Conservation (phyloP, 1,140 invertebrate species). For the Macrocentrus cingulum region DNA sequence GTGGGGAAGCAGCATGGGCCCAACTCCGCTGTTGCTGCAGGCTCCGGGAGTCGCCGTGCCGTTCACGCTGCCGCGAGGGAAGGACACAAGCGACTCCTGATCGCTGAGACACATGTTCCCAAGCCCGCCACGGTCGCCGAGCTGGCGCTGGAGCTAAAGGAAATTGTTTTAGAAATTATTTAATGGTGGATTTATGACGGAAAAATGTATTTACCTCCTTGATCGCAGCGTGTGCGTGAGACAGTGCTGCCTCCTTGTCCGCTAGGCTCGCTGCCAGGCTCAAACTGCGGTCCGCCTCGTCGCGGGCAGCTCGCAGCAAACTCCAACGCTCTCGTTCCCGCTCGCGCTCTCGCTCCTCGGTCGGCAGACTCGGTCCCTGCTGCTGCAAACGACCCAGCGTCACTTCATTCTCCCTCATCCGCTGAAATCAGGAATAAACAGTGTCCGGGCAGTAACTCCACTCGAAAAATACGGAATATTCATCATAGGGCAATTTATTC, state of each 20-base stretch:
- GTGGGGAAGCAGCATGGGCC: conserved; percentile 53
- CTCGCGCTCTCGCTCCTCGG: conserved; percentile 73
- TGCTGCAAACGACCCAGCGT: conserved; percentile 65
- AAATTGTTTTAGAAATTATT: no score
- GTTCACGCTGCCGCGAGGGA: conserved; percentile 53
- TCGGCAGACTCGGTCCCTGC: conserved; percentile 44
- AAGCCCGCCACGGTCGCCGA: conserved; percentile 58
- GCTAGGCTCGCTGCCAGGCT: conserved; percentile 83
- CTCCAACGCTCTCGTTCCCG: conserved; percentile 86
- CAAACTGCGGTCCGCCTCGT: conserved; percentile 85
- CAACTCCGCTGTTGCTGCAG: conserved; percentile 53
- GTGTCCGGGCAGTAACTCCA: conserved; percentile 59
- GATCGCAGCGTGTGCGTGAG: conserved; percentile 80
- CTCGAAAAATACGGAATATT: conserved; percentile 32
- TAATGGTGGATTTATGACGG: no score
- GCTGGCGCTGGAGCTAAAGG: conserved; percentile 58
- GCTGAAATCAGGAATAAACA: conserved; percentile 61
- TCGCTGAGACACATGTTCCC: conserved; percentile 63
- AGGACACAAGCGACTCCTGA: conserved; percentile 55
- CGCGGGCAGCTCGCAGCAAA: conserved; percentile 80
- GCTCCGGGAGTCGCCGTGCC: conserved; percentile 67
- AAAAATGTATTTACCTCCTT: conserved; percentile 71
- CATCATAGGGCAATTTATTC: conserved; percentile 3
- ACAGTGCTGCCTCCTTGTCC: conserved; percentile 79
- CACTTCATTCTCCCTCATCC: conserved; percentile 75